Conservation (phyloP, 1,140 invertebrate species). For the Habropoda laboriosa region DNA sequence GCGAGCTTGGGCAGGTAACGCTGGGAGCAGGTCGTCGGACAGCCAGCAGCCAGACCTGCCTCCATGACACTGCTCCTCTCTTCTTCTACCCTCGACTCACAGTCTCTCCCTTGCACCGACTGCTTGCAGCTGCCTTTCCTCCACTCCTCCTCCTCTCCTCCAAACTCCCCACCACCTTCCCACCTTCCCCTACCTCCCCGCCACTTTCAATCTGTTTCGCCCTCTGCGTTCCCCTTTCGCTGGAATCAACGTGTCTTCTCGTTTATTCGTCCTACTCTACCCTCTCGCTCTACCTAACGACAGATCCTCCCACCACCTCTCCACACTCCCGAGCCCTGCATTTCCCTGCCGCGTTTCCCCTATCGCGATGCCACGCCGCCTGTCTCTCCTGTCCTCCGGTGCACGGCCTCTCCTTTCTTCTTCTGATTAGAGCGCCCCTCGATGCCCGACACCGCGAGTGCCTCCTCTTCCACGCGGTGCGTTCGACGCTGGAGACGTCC, state of each 20-base stretch:
- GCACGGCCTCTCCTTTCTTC: not conserved
- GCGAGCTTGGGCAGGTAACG: conserved; percentile 58
- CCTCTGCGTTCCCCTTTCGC: conserved; percentile 3
- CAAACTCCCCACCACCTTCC: not conserved
- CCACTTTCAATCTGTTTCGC: not conserved
- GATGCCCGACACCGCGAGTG: not conserved
- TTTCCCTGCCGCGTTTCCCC: conserved; percentile 22
- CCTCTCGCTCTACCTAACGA: not conserved
- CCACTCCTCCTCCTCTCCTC: not conserved
- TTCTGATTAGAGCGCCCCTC: not conserved
- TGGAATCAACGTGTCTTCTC: not conserved
- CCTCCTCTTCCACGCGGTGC: not conserved
- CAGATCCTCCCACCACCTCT: not conserved
- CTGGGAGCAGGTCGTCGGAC: conserved; percentile 63
- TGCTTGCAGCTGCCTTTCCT: conserved; percentile 28
- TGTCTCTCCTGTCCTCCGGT: not conserved
- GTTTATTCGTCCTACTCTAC: not conserved
- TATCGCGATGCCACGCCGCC: not conserved
- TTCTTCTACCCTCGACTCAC: not conserved
- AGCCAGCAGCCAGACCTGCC: conserved; percentile 62
- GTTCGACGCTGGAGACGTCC: not conserved
- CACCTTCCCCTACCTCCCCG: not conserved
- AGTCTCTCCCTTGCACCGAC: conserved; percentile 22
- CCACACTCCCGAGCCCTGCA: no score
- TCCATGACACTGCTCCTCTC: conserved; percentile 52